These are phyloP conservation scores for Batillaria attramentaria DNA, from an alignment of 1,140 invertebrate genomes.

Conservation along the genomic window DNA sequence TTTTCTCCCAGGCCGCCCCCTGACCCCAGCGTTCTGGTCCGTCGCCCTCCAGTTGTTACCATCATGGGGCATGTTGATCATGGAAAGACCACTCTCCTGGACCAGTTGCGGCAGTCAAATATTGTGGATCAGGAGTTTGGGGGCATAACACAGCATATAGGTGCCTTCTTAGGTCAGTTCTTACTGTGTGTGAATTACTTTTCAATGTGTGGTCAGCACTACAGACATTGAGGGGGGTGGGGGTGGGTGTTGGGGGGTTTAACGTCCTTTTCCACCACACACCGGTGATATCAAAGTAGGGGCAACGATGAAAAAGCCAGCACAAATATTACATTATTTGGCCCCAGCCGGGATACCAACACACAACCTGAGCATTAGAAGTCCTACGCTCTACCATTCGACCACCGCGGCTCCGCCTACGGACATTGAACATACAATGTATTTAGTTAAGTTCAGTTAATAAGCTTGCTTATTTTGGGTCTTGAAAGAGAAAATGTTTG, in stretches of 20 bases:
- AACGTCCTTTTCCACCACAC: too few species aligned
- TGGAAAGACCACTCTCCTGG: constrained; percentile 97
- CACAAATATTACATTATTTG: too few species aligned
- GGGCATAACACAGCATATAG: constrained; percentile 99
- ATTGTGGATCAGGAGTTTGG: constrained; percentile 95
- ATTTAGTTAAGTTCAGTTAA: background rate
- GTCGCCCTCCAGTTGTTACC: constrained; percentile 91
- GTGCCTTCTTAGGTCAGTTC: constrained; percentile 90
- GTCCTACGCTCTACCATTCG: too few species aligned
- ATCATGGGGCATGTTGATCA: constrained; percentile 99
- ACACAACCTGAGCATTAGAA: too few species aligned
- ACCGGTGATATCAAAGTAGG: too few species aligned
- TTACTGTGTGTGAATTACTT: background rate
- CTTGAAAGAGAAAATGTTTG: too few species aligned
- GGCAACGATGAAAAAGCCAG: too few species aligned
- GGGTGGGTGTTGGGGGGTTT: background rate
- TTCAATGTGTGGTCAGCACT: background rate
- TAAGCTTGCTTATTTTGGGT: background rate
- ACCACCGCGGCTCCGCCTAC: too few species aligned
- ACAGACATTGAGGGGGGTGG: background rate
- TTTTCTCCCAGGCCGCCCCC: constrained; percentile 76
- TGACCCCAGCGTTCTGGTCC: constrained; percentile 76
- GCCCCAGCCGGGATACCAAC: too few species aligned
- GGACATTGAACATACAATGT: background rate
- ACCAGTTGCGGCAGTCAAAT: constrained; percentile 87